Evolutionary conservation across 1,140 invertebrate species (phyloP).

Genomic region (Parasteatoda tepidariorum): DNA sequence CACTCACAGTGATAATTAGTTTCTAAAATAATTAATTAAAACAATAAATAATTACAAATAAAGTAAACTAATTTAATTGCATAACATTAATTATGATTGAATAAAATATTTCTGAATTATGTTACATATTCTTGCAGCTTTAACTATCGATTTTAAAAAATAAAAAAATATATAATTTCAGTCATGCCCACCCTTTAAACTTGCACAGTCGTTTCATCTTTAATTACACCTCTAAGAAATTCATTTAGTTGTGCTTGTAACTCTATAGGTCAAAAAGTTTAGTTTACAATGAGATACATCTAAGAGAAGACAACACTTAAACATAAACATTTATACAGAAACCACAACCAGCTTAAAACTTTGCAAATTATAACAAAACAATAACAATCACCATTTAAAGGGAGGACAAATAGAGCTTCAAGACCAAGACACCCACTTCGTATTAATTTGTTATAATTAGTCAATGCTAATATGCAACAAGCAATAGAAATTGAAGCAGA

Average conservation of each 20-base stretch:
- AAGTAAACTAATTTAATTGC: too few species aligned
- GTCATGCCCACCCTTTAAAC: neutral
- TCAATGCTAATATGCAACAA: neutral
- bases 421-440: neutral
- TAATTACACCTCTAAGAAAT: conserved; percentile 17
- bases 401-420: neutral
- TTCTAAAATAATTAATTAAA: too few species aligned
- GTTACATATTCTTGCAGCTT: too few species aligned
- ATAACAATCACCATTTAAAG: conserved; percentile 29
- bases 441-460: neutral
- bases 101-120: too few species aligned
- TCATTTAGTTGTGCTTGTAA: neutral
- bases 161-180: too few species aligned
- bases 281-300: neutral
- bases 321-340: conserved; percentile 45
- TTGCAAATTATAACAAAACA: conserved; percentile 38
- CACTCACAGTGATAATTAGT: too few species aligned
- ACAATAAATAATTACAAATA: too few species aligned
- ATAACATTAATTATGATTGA: too few species aligned
- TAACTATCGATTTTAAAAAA: too few species aligned
- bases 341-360: conserved; percentile 58
- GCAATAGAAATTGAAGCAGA: neutral
- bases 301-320: conserved; percentile 48
- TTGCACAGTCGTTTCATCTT: conserved; percentile 21
- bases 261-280: neutral